Evolutionary conservation across 2,797 vertebrate genomes (phyloP), one percentile per base, ranked within the genome.

Genomic region (Lagorchestes hirsutus): DNA sequence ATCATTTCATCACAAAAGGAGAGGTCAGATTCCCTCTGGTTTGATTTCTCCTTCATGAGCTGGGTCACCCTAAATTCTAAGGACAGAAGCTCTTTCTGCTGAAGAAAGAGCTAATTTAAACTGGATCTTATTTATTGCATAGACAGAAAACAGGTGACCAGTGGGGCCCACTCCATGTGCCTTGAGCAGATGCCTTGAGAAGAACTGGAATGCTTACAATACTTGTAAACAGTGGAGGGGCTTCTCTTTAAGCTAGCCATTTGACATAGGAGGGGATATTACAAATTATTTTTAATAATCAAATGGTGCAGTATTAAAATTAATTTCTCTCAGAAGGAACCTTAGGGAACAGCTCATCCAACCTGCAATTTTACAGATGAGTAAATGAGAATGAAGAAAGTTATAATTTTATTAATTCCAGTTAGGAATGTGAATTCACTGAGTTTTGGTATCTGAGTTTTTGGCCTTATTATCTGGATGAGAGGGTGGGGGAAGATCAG

Each of bases 321-420:
- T 82, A 82, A 82, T 82, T 46, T 46, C 16, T 46, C 18, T 46
- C n/a, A 82, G 46, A 94, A 96, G 34, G 95, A 93, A 92, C 4
- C 40, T 55, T 16, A 92, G 67, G 95, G 96, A 90, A 16, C 29
- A 91, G 91, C 12, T 8, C 62, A 62, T 27, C 27, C 9, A 40
- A 56, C 54, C 90, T 94, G 74, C 94, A 91, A 90, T 90, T 96
- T 90, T 95, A 87, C 34, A 94, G 34, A 54, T 59, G 67, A 87
- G 56, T 13, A 2, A 96, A 94, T 12, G 54, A 92, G n/a, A 59
- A 74, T 62, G 90, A 31, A 5, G 18, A 82, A 55, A 91, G 4
- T 52, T 90, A 59, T 52, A 57, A 59, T n/a, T 54, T 46, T 96
- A 94, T 93, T 34, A 59, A 0, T 55, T 16, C 24, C 18, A 92